Percentiles rank a stretch among this genome's conserved stretches.
These are phyloP conservation scores for Rambutsinella grinnellia DNA, from an alignment of 2,888 invertebrate species.

Conservation along the genomic window DNA sequence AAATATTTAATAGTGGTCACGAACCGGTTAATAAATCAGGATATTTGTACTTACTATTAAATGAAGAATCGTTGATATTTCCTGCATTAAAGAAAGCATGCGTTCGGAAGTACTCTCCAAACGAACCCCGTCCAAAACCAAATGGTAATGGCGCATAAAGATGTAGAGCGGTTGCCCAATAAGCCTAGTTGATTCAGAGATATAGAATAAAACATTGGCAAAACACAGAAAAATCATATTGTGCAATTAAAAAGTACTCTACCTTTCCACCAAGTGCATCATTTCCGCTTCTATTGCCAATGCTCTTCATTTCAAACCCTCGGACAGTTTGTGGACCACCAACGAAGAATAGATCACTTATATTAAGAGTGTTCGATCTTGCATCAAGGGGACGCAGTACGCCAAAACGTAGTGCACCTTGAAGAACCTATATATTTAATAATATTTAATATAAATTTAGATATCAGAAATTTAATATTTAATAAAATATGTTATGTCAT, in stretches of 20 bases:
- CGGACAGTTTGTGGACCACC: constrained; percentile 91
- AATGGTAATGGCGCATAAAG: constrained; percentile 93
- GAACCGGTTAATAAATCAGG: too few relatives aligned
- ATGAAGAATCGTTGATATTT: constrained; percentile 75
- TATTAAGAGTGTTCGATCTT: constrained; percentile 71
- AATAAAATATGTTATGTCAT: neutral
- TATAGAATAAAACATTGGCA: constrained; percentile 66
- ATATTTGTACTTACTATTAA: constrained; percentile 44
- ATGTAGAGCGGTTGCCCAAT: constrained; percentile 90
- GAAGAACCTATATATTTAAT: constrained; percentile 76
- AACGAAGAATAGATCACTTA: constrained; percentile 84
- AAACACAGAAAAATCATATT: constrained; percentile 19
- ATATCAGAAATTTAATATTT: neutral
- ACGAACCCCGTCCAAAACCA: constrained; percentile 80
- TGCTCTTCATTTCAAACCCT: constrained; percentile 89
- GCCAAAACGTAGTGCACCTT: constrained; percentile 79
- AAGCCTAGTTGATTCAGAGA: constrained; percentile 75
- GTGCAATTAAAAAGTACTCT: constrained; percentile 62
- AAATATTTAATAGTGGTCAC: too few relatives aligned
- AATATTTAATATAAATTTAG: neutral
- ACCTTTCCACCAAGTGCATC: constrained; percentile 81
- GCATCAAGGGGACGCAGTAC: constrained; percentile 73
- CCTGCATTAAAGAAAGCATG: constrained; percentile 93
- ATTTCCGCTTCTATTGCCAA: constrained; percentile 86
- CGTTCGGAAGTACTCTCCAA: constrained; percentile 87